Conservation (phyloP, 2,888 invertebrate species). For the Monoplex corrugatus region DNA sequence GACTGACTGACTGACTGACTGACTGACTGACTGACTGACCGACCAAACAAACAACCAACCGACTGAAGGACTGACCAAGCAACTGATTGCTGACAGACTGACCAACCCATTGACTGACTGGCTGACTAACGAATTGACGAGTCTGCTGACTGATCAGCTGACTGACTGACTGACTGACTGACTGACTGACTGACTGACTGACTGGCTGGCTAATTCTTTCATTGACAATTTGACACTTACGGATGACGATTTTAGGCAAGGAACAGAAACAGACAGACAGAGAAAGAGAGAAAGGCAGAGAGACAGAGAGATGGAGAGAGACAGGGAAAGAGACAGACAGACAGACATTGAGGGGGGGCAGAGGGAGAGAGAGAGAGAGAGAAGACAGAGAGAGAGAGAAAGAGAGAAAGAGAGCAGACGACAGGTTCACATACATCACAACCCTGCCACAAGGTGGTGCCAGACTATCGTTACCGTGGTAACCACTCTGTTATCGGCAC, state of each 20-base stretch:
- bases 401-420: not conserved
- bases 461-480: not conserved
- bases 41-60: too few species aligned
- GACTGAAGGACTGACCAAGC: too few species aligned
- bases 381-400: not conserved
- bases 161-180: too few species aligned
- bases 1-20: too few species aligned
- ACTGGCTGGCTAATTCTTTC: too few species aligned
- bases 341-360: not conserved
- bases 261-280: not conserved
- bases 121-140: too few species aligned
- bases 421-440: not conserved
- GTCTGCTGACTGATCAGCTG: too few species aligned
- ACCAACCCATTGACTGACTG: too few species aligned
- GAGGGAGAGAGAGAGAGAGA: not conserved
- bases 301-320: not conserved
- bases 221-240: too few species aligned
- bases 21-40: too few species aligned
- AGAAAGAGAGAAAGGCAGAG: slow-evolving; percentile 5
- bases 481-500: not conserved
- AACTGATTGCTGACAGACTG: too few species aligned
- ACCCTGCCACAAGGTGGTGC: not conserved
- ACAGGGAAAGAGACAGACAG: not conserved
- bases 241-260: not conserved
- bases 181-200: too few species aligned